These are phyloP conservation scores for Rhegmatorhina hoffmannsi DNA, from an alignment of 2,113 vertebrate species.

Conservation along the genomic window DNA sequence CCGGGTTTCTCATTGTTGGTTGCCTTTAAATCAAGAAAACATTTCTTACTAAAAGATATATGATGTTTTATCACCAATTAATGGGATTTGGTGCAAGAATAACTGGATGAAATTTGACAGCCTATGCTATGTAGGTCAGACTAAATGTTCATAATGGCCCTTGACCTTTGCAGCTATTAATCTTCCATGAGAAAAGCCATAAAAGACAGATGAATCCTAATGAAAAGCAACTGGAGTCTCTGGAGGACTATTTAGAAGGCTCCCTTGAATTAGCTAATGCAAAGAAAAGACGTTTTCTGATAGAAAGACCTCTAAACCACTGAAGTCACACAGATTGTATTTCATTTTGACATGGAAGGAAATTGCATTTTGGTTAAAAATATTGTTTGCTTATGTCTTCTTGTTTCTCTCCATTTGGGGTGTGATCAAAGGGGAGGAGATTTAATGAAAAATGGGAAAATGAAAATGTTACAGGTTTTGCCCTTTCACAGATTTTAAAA, in stretches of 20 bases:
- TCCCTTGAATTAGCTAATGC: constrained; percentile 42
- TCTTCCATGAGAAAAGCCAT: constrained; percentile 31
- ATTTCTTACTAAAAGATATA: background rate
- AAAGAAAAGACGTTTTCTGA: background rate
- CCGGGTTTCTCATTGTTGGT: background rate
- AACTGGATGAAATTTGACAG: constrained; percentile 14
- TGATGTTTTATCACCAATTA: background rate
- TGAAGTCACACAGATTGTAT: background rate
- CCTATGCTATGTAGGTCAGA: background rate
- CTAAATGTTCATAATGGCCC: background rate
- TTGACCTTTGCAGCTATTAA: constrained; percentile 32
- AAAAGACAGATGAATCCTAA: constrained; percentile 45
- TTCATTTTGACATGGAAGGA: background rate
- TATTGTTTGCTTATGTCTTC: background rate
- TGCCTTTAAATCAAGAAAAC: constrained; percentile 11
- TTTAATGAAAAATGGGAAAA: background rate
- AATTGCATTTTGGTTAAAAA: background rate
- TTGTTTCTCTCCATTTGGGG: background rate
- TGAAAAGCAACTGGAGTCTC: constrained; percentile 24
- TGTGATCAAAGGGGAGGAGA: background rate
- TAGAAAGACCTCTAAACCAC: background rate
- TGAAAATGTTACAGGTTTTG: background rate
- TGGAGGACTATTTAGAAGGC: constrained; percentile 42
- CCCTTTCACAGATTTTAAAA: background rate
- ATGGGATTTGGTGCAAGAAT: background rate